phyloP scores from a whole-genome alignment of 2,888 invertebrate genomes.

The Sinopyrophorus schimmeli region DNA sequence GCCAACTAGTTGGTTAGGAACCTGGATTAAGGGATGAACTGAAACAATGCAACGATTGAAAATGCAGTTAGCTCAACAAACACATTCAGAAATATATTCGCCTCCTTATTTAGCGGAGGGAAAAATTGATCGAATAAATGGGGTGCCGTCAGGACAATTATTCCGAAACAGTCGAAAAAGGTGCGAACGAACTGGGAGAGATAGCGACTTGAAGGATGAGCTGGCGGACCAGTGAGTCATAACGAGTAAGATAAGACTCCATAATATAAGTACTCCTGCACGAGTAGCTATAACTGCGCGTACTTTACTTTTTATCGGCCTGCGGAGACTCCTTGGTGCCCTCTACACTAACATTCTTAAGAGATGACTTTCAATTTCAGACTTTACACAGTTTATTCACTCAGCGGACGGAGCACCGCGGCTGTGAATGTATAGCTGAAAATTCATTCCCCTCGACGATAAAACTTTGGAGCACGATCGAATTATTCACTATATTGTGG shows the following conservation, averaged over 20 bases:
- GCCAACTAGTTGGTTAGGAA: slow-evolving; percentile 90
- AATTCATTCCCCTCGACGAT: slow-evolving; percentile 49
- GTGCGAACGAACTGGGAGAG: slow-evolving; percentile 31
- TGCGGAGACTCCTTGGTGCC: slow-evolving; percentile 36
- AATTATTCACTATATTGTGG: slow-evolving; percentile 52
- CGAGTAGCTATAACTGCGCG: slow-evolving; percentile 36
- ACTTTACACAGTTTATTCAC: slow-evolving; percentile 54
- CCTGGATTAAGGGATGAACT: slow-evolving; percentile 93
- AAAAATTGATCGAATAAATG: slow-evolving; percentile 22
- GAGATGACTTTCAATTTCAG: slow-evolving; percentile 54
- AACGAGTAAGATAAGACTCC: slow-evolving; percentile 34
- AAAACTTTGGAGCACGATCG: slow-evolving; percentile 52
- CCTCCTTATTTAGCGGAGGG: too few species aligned
- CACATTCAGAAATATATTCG: too few species aligned
- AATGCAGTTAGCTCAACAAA: too few species aligned
- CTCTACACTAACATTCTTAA: slow-evolving; percentile 48
- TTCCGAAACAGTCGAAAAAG: slow-evolving; percentile 29
- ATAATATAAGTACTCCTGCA: slow-evolving; percentile 32
- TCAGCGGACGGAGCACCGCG: slow-evolving; percentile 43
- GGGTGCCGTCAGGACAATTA: slow-evolving; percentile 29
- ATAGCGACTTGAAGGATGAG: slow-evolving; percentile 31
- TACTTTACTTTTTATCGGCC: slow-evolving; percentile 38
- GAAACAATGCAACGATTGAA: slow-evolving; percentile 49
- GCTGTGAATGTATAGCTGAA: slow-evolving; percentile 43
- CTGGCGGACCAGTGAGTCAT: slow-evolving; percentile 33